Conservation (phyloP, 2,888 invertebrate species). For the Hyposoter didymator region DNA sequence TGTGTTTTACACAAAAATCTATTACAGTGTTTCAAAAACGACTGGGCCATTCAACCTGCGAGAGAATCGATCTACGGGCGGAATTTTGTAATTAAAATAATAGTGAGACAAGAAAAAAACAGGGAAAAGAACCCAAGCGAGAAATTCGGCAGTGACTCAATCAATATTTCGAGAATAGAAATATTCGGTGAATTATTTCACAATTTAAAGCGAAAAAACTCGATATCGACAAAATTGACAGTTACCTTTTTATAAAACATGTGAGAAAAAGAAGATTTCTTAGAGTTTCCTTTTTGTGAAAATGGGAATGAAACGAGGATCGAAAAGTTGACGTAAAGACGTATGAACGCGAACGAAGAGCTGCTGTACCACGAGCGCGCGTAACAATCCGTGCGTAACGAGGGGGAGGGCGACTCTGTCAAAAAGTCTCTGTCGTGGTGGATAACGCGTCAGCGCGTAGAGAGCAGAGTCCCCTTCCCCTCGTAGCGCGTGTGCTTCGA, state of each 20-base stretch:
- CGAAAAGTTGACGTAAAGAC: not conserved
- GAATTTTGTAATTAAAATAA: not conserved
- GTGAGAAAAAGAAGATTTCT: not conserved
- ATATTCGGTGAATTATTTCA: not conserved
- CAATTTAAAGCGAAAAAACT: not conserved
- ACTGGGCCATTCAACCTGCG: not conserved
- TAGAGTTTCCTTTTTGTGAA: not conserved
- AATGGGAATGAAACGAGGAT: not conserved
- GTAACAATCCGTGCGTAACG: slow-evolving; percentile 22
- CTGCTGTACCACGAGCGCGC: slow-evolving; percentile 10
- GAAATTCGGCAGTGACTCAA: not conserved
- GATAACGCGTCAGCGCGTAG: slow-evolving; percentile 41
- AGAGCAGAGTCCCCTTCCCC: slow-evolving; percentile 8
- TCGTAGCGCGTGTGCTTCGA: slow-evolving; percentile 33
- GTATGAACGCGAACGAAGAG: not conserved
- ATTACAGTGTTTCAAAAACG: not conserved
- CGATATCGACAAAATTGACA: not conserved
- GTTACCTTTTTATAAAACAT: slow-evolving; percentile 6
- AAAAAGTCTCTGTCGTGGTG: slow-evolving; percentile 37
- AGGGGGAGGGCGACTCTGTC: slow-evolving; percentile 10
- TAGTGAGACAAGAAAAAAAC: not conserved
- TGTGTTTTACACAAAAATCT: not conserved
- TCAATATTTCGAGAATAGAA: not conserved
- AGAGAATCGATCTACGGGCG: not conserved
- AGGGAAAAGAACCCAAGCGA: not conserved